Evolutionary conservation across 2,888 invertebrate genomes (phyloP).

Genomic region (Ypsolopha sequella): DNA sequence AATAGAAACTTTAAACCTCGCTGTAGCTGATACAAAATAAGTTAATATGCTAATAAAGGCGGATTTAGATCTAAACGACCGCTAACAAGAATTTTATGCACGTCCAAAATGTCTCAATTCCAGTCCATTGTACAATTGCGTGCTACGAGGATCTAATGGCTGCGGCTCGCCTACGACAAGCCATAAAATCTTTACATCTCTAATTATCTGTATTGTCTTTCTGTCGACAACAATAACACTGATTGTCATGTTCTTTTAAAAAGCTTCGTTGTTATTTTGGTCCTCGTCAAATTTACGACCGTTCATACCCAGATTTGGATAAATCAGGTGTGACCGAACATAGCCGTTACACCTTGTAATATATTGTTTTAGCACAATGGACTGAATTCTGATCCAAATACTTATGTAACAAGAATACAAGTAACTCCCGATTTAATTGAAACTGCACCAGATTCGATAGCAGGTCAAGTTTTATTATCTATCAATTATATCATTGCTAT

Average conservation of each 20-base stretch:
- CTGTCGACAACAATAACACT: conserved; percentile 30
- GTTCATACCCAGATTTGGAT: background rate
- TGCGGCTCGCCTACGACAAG: conserved; percentile 11
- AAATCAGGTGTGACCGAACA: background rate
- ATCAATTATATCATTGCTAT: background rate
- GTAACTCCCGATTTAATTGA: background rate
- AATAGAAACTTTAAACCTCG: no score
- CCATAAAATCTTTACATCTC: conserved; percentile 16
- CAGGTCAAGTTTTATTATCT: conserved; percentile 1
- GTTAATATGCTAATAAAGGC: background rate
- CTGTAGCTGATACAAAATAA: no score
- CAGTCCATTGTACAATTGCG: conserved; percentile 10
- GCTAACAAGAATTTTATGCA: conserved; percentile 1
- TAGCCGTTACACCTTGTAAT: background rate
- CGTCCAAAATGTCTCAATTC: conserved; percentile 13
- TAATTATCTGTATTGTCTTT: conserved; percentile 54
- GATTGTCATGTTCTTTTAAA: conserved; percentile 30
- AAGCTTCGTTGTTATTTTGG: background rate
- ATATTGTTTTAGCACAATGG: background rate
- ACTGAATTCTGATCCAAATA: background rate
- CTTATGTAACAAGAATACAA: background rate
- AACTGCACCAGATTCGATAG: background rate
- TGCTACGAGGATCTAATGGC: conserved; percentile 1
- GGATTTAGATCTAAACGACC: background rate
- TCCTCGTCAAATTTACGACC: background rate